phyloP scores from a whole-genome alignment of 2,113 vertebrate genomes.

The Grallaria varia region DNA sequence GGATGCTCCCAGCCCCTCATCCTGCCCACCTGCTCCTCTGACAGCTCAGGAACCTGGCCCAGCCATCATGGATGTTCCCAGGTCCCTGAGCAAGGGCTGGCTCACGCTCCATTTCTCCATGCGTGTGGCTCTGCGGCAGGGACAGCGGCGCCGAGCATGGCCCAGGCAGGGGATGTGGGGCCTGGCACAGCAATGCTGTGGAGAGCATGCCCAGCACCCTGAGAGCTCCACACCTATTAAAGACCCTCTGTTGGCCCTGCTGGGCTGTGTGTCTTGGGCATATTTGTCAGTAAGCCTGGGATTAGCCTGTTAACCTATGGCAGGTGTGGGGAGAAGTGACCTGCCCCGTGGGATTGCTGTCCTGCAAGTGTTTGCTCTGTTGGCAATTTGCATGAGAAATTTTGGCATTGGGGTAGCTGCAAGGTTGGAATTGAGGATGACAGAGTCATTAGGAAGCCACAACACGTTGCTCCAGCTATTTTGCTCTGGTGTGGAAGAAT shows the following conservation, averaged over 20 bases:
- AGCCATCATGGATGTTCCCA: background rate
- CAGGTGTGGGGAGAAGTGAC: fast-evolving
- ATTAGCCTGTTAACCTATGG: background rate
- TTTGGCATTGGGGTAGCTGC: background rate
- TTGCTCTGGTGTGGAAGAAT: background rate
- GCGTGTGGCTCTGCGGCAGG: background rate
- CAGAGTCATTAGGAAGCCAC: background rate
- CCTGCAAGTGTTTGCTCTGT: background rate
- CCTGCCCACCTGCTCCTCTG: background rate
- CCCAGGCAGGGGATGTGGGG: background rate
- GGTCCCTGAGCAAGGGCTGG: background rate
- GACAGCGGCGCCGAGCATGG: fast-evolving
- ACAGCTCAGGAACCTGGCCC: background rate
- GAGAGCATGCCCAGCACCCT: fast-evolving
- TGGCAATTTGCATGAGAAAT: background rate
- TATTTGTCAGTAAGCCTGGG: background rate
- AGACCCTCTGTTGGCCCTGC: background rate
- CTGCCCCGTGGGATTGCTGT: background rate
- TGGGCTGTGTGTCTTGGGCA: background rate
- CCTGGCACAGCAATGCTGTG: fast-evolving
- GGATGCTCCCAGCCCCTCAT: background rate
- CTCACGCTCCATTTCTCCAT: fast-evolving
- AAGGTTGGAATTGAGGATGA: background rate
- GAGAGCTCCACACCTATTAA: background rate
- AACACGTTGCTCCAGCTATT: background rate